phyloP scores from a whole-genome alignment of 2,113 vertebrate genomes.

The Galeopterus variegatus region DNA sequence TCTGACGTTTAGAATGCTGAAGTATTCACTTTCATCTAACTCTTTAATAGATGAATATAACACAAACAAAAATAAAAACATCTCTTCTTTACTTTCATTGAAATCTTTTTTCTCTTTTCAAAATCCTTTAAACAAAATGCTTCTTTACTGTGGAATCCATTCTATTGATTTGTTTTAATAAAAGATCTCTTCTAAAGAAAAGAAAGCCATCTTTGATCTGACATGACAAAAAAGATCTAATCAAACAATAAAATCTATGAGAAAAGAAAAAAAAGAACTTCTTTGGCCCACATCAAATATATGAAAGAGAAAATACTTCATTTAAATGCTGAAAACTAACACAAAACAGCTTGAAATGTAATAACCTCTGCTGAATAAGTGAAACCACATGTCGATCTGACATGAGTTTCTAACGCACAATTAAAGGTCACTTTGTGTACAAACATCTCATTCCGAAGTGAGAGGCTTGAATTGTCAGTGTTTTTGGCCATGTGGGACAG shows the following conservation, averaged over 20 bases:
- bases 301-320: slow-evolving; percentile 86
- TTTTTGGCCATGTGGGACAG: slow-evolving; percentile 75
- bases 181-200: slow-evolving; percentile 81
- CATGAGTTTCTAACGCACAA: slow-evolving; percentile 86
- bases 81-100: slow-evolving; percentile 69
- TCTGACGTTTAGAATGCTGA: neutral
- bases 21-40: neutral
- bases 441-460: slow-evolving; percentile 76
- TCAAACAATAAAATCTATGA: slow-evolving; percentile 85
- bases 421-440: slow-evolving; percentile 84
- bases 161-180: slow-evolving; percentile 80
- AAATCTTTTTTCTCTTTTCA: slow-evolving; percentile 75
- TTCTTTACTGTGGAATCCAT: slow-evolving; percentile 70
- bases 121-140: slow-evolving; percentile 78
- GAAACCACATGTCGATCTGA: slow-evolving; percentile 85
- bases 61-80: slow-evolving; percentile 66
- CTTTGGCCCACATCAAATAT: slow-evolving; percentile 86
- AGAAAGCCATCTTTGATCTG: slow-evolving; percentile 85
- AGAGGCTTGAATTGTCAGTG: slow-evolving; percentile 55
- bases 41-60: slow-evolving; percentile 78
- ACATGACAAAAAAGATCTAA: slow-evolving; percentile 87
- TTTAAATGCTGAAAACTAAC: slow-evolving; percentile 86
- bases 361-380: slow-evolving; percentile 79
- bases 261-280: slow-evolving; percentile 50
- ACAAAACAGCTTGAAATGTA: slow-evolving; percentile 84